Base-by-base conservation (phyloP, 2,113 vertebrate species). In the Tragelaphus imberbis region DNA sequence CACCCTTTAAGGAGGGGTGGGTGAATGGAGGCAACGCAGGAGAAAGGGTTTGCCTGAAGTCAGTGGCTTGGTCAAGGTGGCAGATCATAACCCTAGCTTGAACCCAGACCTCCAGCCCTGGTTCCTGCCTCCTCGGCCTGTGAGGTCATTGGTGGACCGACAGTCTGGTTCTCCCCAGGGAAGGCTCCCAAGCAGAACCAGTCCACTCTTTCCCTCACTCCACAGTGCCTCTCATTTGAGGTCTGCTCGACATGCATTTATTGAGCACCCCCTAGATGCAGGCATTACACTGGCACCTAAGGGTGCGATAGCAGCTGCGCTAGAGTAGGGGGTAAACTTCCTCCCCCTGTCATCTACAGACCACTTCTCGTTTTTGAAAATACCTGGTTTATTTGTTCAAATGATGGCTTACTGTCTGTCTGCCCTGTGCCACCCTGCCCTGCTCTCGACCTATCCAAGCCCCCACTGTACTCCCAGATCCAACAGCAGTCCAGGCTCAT, bases 221-320 rank as follows among this genome's bases (percentile, higher is more conserved):
- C 10, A 1, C 0, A 27, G 7, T 6, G 25, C 8, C 27, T 55
- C 85, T 91, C 13, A 0, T 30, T 71, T 25, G 21, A 36, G 28
- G 36, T 55, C 65, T 58, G 36, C 1, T 28, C 9, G 0, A 4
- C 9, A 2, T 25, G 40, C 14, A 15, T 80, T 90, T 51, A 33
- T 1, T 16, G 77, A 88, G 40, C 28, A 27, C 25, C 92, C 61
- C 27, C 36, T 4, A 7, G 56, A n/a, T 47, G 21, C 55, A 56
- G 28, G 36, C 30, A 5, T 27, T 5, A 5, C 2, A 40, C n/a
- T 1, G 55, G 75, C 28, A 5, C 33, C 71, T 8, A 63, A 47
- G 59, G 44, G 6, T 4, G 27, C 4, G 0, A 2, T 0, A 28
- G 10, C 77, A 7, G 21, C 25, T 6, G 6, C 19, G 0, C 40